Evolutionary conservation across 2,113 vertebrate species (phyloP), one percentile per base, ranked within the genome.

Genomic region (Crotalus tigris): DNA sequence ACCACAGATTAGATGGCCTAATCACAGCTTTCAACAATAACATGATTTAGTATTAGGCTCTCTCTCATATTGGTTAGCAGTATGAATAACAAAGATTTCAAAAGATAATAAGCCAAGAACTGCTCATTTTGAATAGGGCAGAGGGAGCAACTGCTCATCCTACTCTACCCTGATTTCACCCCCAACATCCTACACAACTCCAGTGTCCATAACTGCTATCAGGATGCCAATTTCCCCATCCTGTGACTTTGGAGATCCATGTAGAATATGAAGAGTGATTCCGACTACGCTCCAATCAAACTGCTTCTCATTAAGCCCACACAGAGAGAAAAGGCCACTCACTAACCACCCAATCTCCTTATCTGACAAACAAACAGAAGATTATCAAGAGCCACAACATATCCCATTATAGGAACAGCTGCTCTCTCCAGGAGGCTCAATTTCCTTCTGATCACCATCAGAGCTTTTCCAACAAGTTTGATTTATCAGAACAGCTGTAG

Each of bases 401-500:
- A 90, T 23, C 8, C 17, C 46, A 69, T 94, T 6, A 93, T 94
- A 64, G 29, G 92, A 90, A 91, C 87, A 95, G 89, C 94, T 95
- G 94, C 87, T 91, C 23, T 1, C 93, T 86, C 51, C 3, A 39
- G 58, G 88, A 46, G 58, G 92, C 85, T 94, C 93, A 26, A 3
- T 0, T 0, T 58, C 6, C 1, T 57, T 0, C 90, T 23, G 87
- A 46, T 23, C 92, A 64, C 88, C n/a, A 93, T 90, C 93, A 91
- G 0, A 0, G 92, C 92, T 95, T 91, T 95, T 85, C 94, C 24
- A 95, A 94, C 94, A 94, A 92, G 29, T 51, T 10, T 94, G 94
- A 96, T 89, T 86, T 7, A 26, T 49, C 69, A 55, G 85, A 96
- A 94, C 97, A 95, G 95, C 95, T 94, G 94, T 46, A 95, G 54